These are phyloP conservation scores for Lampris megalopsis DNA, from an alignment of 2,113 vertebrate genomes.

Conservation along the genomic window DNA sequence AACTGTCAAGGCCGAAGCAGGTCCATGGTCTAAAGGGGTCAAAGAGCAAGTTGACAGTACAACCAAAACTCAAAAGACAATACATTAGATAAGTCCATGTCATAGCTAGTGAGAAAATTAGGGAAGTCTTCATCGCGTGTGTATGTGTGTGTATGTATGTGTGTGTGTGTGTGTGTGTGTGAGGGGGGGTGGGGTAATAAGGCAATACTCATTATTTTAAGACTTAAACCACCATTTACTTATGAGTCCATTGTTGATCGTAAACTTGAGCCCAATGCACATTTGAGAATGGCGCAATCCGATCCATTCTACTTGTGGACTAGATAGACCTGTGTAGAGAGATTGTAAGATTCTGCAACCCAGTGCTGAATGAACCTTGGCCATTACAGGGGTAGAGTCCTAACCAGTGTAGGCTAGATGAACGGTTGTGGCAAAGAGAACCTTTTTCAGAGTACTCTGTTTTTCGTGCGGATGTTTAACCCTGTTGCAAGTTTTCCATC, in stretches of 20 bases:
- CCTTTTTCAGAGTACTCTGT: no score
- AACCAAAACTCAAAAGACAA: neutral
- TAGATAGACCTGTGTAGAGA: slow-evolving; percentile 8
- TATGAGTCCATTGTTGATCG: slow-evolving; percentile 10
- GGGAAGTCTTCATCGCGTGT: neutral
- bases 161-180: no score
- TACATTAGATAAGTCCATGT: neutral
- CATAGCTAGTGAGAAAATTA: neutral
- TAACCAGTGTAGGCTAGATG: no score
- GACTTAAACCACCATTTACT: neutral
- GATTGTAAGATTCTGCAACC: slow-evolving; percentile 3
- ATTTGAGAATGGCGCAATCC: neutral
- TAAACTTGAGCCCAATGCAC: slow-evolving; percentile 1
- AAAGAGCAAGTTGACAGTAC: neutral
- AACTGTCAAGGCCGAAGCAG: neutral
- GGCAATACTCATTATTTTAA: neutral
- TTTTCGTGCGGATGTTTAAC: no score
- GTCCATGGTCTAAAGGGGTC: slow-evolving; percentile 1
- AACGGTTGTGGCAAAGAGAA: no score
- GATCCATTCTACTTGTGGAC: neutral
- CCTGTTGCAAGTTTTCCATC: no score
- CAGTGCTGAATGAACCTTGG: neutral
- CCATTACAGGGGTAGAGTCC: neutral
- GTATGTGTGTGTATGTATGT: neutral
- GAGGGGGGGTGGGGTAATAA: neutral